Evolutionary conservation across 2,888 invertebrate species (phyloP), one percentile per base, ranked within the genome.

Genomic region (Troides aeacus): DNA sequence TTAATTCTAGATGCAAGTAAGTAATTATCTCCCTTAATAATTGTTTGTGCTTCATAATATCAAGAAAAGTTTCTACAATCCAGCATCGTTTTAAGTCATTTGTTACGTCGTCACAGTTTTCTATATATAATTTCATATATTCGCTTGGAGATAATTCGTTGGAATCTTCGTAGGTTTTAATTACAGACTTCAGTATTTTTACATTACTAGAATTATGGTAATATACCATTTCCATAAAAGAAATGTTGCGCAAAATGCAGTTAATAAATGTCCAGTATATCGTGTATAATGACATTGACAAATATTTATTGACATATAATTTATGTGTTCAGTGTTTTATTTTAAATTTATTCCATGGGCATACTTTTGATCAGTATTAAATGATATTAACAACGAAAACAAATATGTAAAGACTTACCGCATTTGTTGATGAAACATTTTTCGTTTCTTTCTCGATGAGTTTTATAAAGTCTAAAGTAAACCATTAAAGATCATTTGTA

Each of bases 161-260:
- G 2, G 79, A 70, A 56, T 77, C 75, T 57, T 74, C 78, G 72
- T 85, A 91, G 71, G 90, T 88, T 53, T 79, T 77, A 58, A 89
- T 71, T 69, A 92, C 84, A 74, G 86, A 87, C 74, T 84, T 81
- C 57, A 92, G 72, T 76, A 84, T 79, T 84, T 84, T 92, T 21
- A 91, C 83, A 75, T 92, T 92, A 72, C 76, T 79, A 57, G 90
- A 91, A 73, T 89, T 92, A 73, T 85, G 77, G 76, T 85, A 91
- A 80, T 85, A 92, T 81, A 90, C 91, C 92, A 92, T 92, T 78
- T 74, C 83, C 72, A 30, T 67, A 73, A 74, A 72, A 50, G 21
- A 74, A 71, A 69, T 74, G 69, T 60, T 56, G 62, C 57, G 63
- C 63, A 71, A 69, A 64, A 60, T 17, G 36, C 30, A 21, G n/a